phyloP scores from a whole-genome alignment of 2,888 invertebrate genomes.

The Oscheius sp. region DNA sequence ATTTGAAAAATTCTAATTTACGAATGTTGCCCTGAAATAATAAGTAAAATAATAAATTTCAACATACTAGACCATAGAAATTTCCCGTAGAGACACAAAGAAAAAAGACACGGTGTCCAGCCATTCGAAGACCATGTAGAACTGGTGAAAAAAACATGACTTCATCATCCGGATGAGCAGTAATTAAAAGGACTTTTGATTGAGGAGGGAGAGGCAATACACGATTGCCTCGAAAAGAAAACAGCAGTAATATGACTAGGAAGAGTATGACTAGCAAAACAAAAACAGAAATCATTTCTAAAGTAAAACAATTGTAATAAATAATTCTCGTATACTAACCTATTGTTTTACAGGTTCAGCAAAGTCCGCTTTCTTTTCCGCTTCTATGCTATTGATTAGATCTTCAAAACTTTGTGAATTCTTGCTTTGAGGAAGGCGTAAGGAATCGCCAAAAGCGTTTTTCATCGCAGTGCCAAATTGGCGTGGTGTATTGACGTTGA shows the following conservation, averaged over 20 bases:
- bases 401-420: conserved; percentile 57
- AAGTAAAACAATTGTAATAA: neutral
- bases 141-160: conserved; percentile 96
- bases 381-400: conserved; percentile 47
- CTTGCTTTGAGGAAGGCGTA: conserved; percentile 46
- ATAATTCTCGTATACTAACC: neutral
- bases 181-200: conserved; percentile 79
- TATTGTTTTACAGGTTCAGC: neutral
- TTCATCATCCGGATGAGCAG: conserved; percentile 97
- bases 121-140: conserved; percentile 36
- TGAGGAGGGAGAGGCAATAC: conserved; percentile 11
- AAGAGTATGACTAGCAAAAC: conserved; percentile 33
- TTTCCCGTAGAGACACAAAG: conserved; percentile 53
- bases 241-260: conserved; percentile 44
- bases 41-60: neutral
- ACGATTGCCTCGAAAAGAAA: conserved; percentile 39
- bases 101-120: conserved; percentile 48
- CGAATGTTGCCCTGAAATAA: conserved; percentile 75
- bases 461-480: conserved; percentile 65
- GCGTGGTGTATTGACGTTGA: conserved; percentile 64
- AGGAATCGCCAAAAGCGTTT: conserved; percentile 48
- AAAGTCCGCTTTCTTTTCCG: conserved; percentile 32
- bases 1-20: conserved; percentile 83
- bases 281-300: conserved; percentile 38
- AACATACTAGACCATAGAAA: conserved; percentile 46